Evolutionary conservation across 2,888 invertebrate species (phyloP).

Genomic region (Sesamia inferens): DNA sequence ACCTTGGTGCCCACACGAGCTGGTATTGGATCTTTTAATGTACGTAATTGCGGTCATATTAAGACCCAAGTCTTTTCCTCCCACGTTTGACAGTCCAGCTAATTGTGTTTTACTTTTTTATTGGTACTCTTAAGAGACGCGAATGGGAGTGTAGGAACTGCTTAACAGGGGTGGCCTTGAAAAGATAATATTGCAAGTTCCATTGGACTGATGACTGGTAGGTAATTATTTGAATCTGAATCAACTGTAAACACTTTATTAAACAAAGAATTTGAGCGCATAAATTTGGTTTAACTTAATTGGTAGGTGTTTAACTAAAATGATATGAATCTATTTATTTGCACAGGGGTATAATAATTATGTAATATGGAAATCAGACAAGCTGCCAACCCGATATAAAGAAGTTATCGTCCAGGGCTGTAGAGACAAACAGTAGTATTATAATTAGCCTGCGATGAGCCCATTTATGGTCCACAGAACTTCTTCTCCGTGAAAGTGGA

Average conservation of each 20-base stretch:
- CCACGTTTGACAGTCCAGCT: slow-evolving; percentile 74
- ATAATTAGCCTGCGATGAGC: background rate
- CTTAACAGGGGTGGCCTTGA: slow-evolving; percentile 49
- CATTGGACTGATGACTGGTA: slow-evolving; percentile 40
- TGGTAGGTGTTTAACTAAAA: slow-evolving; percentile 3
- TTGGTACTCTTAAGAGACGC: slow-evolving; percentile 56
- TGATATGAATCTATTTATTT: background rate
- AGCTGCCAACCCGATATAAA: background rate
- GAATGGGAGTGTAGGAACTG: slow-evolving; percentile 43
- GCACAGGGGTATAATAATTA: background rate
- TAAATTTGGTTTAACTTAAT: slow-evolving; percentile 13
- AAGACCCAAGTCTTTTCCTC: slow-evolving; percentile 80
- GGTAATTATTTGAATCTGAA: slow-evolving; percentile 30
- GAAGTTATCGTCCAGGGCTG: too few species aligned
- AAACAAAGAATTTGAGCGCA: slow-evolving; percentile 11
- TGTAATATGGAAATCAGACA: background rate
- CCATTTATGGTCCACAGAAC: background rate
- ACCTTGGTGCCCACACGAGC: slow-evolving; percentile 85
- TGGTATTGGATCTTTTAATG: slow-evolving; percentile 85
- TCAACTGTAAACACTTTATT: slow-evolving; percentile 33
- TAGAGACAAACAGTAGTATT: background rate
- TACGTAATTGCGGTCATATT: slow-evolving; percentile 86
- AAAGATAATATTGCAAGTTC: slow-evolving; percentile 50
- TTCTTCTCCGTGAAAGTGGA: background rate
- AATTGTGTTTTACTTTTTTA: slow-evolving; percentile 71